Base-by-base conservation (phyloP, 2,888 invertebrate species). In the Sabatieria punctata region DNA sequence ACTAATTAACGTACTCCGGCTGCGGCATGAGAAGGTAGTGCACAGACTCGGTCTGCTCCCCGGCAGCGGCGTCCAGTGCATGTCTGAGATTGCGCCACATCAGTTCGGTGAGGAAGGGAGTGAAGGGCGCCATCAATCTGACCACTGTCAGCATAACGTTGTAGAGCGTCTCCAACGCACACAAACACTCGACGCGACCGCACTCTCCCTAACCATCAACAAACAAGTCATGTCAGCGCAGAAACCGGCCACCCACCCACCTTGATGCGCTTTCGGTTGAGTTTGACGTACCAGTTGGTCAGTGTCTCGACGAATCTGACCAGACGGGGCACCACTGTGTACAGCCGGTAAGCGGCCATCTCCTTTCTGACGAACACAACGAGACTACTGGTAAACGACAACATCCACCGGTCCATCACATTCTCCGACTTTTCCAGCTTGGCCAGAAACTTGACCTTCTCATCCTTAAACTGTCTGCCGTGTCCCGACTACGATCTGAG, bases 251-350 rank as follows among this genome's bases (percentile, higher is more conserved):
- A 24, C 2, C 23, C 4, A 18, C 51, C 49, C 41, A 68, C 73
- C 70, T 93, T 95, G 50, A 97, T 76, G 44, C 97, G 75, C 58
- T 79, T 82, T 47, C 97, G 77, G 68, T 97, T 97, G 78, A 97
- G 82, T 52, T 95, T 75, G 26, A 97, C 89, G 66, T 95, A 97
- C 91, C 93, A 93, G 68, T 99, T 99, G 25, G 95, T 97, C 2
- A 97, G 75, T 64, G 93, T 85, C 63, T 95, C 93, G 54, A 97
- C 86, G 68, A 88, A 97, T 65, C 89, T 88, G 0, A 93, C 82
- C 37, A 99, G 71, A 46, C 80, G 74, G 0, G 93, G 91, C 11
- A 93, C 81, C 11, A 97, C 97, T 1, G 91, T 93, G 65, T 93
- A 97, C 45, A 97, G 71, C 46, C 83, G 78, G 66, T 95, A 97